Base-by-base conservation (phyloP, 2,113 vertebrate genomes). In the Lates calcarifer region DNA sequence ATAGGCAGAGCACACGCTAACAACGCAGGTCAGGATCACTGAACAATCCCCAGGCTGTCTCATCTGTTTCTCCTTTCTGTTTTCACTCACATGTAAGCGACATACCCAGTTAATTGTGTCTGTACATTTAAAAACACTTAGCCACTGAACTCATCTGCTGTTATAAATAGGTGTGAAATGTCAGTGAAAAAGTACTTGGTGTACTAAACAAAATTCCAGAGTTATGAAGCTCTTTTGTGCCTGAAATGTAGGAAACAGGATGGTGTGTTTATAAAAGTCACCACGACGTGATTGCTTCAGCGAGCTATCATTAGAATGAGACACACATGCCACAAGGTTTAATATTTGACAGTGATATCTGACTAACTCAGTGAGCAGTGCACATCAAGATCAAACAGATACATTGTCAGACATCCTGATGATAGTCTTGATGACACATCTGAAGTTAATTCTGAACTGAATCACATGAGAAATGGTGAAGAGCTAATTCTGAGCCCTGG, bases 401-500 rank as follows among this genome's bases (percentile, higher is more conserved):
- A 37, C 55, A 45, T 80, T 89, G 87, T 89, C 89, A 90, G 87
- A 86, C 92, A 82, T 79, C 83, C 82, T 37, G 86, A 89, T 80
- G 91, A 88, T 86, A 68, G 82, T 82, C 82, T 70, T 82, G 87
- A 90, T 89, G 93, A 93, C 85, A 87, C 90, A 81, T 89, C 87
- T 84, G 85, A 87, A 91, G 90, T 92, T 90, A 89, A 94, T 92
- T 89, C 89, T 85, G 91, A 92, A 90, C 89, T 53, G 90, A 90
- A 90, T 93, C 91, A 88, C 90, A 92, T 82, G 89, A 90, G 88
- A 88, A 92, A 91, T 77, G 82, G 88, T 29, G 79, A 81, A 33
- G 87, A 91, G 89, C 90, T 92, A 94, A 93, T 94, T 91, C 86
- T 37, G 85, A 84, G 88, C 88, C 89, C 72, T 43, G 87, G 64